Percentiles rank a stretch among this genome's conserved stretches.
Evolutionary conservation across 2,797 vertebrate genomes (phyloP).

Genomic region (Vultur gryphus): DNA sequence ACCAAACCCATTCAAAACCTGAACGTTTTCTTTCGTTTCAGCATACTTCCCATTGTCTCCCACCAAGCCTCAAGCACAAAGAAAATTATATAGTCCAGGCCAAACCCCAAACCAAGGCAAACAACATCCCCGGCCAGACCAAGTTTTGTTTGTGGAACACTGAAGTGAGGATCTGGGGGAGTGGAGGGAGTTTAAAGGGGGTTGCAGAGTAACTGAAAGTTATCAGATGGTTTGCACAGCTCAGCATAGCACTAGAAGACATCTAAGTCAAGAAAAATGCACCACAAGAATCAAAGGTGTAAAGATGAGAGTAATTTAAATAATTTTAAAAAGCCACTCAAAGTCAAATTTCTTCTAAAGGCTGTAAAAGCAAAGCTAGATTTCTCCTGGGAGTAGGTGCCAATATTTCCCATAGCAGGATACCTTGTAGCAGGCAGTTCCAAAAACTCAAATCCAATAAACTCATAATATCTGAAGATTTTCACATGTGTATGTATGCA

Average conservation of each 20-base stretch:
- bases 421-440: neutral
- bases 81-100: neutral
- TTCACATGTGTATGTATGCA: neutral
- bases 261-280: neutral
- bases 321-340: neutral
- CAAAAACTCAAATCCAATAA: neutral
- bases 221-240: neutral
- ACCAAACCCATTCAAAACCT: neutral
- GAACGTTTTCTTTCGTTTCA: neutral
- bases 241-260: neutral
- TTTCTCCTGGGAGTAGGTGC: neutral
- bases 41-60: neutral
- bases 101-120: neutral
- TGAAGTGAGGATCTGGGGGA: neutral
- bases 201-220: neutral
- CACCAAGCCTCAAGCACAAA: neutral
- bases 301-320: neutral
- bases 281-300: neutral
- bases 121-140: neutral
- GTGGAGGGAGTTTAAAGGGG: neutral
- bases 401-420: neutral
- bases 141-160: neutral
- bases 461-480: neutral
- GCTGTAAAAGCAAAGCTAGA: neutral
- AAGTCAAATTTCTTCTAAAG: neutral